Evolutionary conservation across 2,113 vertebrate species (phyloP), one percentile per base, ranked within the genome.

Genomic region (Trogon melanurus): DNA sequence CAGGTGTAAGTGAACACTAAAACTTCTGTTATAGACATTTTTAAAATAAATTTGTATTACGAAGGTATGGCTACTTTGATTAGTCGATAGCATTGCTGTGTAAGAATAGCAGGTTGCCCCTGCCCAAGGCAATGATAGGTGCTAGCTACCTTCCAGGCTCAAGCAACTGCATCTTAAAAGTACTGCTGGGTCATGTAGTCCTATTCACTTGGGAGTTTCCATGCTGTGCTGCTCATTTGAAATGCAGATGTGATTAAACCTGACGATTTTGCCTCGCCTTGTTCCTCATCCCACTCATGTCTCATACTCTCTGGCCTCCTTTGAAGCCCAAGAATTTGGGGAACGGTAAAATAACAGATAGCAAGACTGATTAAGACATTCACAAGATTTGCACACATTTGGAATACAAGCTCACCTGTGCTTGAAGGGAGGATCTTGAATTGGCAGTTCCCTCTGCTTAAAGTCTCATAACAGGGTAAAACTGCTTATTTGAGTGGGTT

Each of bases 51-150:
- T 47, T 56, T 61, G 2, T 83, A 22, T 15, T 38, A 9, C 1
- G 0, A 21, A 79, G 19, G 5, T 18, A 1, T 69, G 19, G 21
- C 16, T 9, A 18, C 10, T 18, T 34, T 56, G 22, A 38, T 62
- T 18, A 30, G 29, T 25, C 2, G 1, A 5, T 21, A 23, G 29
- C 29, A 18, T 26, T 72, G 38, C 25, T 0, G 0, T 58, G 29
- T 57, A 41, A 50, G 25, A 82, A 29, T 1, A 79, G 36, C 41
- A 70, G 36, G 20, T 19, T 93, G 19, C 18, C 16, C 21, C 22
- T 93, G 17, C 16, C 16, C 21, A 71, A n/a, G 20, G 66, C 64
- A 65, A 2, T 47, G 17, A 34, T 41, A 18, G 36, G 44, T 26
- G 5, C n/a, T 4, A 44, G 20, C 57, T n/a, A 65, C 19, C 15